Evolutionary conservation across 2,797 vertebrate species (phyloP).

Genomic region (Clarias laeviceps): DNA sequence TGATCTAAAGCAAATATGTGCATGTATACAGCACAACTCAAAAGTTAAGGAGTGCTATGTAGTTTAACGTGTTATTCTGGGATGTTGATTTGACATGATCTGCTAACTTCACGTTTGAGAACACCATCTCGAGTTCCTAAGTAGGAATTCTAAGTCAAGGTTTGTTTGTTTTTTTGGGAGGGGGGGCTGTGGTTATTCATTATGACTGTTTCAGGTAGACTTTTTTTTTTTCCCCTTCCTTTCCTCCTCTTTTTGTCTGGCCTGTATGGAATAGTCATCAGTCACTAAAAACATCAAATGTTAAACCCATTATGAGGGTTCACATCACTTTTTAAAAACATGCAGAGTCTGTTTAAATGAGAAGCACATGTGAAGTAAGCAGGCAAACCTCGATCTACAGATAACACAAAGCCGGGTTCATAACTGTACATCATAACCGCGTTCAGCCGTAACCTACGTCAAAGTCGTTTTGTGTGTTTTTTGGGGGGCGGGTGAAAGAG

Average conservation of each 20-base stretch:
- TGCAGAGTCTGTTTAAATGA: not conserved
- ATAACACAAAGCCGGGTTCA: no score
- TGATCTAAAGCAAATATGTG: not conserved
- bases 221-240: not conserved
- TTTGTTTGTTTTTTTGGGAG: not conserved
- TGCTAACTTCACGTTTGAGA: not conserved
- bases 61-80: not conserved
- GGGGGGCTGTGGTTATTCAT: not conserved
- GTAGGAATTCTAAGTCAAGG: not conserved
- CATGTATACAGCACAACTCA: no score
- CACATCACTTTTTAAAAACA: not conserved
- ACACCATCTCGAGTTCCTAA: not conserved
- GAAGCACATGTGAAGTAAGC: not conserved
- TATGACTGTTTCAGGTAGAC: not conserved
- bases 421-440: not conserved
- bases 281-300: not conserved
- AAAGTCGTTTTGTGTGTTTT: not conserved
- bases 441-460: no score
- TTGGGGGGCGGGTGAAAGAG: not conserved
- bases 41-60: not conserved
- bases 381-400: not conserved
- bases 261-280: constrained; percentile 2
- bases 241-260: not conserved
- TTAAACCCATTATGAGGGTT: not conserved
- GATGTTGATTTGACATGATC: not conserved